phyloP scores from a whole-genome alignment of 2,797 vertebrate species.

The Agapornis canus region DNA sequence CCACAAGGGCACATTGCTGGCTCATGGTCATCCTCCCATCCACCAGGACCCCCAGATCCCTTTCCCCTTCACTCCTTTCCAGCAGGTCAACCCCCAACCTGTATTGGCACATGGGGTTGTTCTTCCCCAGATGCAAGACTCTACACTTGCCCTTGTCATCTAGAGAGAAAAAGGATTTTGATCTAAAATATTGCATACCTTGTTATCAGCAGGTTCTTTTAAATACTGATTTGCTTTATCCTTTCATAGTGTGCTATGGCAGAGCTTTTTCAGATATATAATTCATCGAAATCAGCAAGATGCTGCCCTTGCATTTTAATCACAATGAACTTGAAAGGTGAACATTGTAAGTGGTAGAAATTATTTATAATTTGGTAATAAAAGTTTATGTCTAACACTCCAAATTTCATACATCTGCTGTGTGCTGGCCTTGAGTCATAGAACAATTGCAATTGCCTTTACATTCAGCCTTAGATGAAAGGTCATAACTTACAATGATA shows the following conservation, averaged over 20 bases:
- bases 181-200: neutral
- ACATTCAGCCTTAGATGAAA: constrained; percentile 79
- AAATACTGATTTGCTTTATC: neutral
- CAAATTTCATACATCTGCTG: constrained; percentile 80
- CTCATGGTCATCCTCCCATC: too few species aligned
- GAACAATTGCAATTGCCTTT: constrained; percentile 82
- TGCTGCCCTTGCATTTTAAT: constrained; percentile 80
- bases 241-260: neutral
- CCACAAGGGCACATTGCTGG: too few species aligned
- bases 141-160: neutral
- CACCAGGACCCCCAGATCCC: too few species aligned
- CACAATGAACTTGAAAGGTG: constrained; percentile 86
- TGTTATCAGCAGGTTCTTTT: neutral
- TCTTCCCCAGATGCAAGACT: too few species aligned
- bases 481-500: constrained; percentile 81
- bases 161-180: neutral
- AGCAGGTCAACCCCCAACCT: too few species aligned
- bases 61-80: too few species aligned
- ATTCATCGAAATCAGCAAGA: constrained; percentile 62
- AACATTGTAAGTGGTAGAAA: constrained; percentile 82
- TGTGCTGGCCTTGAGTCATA: constrained; percentile 79
- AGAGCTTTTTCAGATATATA: constrained; percentile 60
- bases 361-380: constrained; percentile 88
- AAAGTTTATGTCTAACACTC: constrained; percentile 84
- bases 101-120: too few species aligned